Conservation (phyloP, 2,888 invertebrate species). For the Tanypteryx hageni region DNA sequence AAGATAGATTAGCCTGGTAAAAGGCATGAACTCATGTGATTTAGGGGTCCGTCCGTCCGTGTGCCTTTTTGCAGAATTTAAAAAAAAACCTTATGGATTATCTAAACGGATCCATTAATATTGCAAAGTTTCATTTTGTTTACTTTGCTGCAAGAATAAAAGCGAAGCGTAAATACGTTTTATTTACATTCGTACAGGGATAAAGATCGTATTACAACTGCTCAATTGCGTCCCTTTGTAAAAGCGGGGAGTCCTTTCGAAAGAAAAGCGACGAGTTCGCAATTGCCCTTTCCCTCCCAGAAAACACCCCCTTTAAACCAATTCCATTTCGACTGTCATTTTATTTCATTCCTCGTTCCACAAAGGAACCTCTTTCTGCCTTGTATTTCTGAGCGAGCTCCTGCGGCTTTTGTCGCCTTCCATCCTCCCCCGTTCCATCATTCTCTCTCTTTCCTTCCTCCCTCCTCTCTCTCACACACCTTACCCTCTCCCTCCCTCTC, state of each 20-base stretch:
- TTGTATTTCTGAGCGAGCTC: conserved; percentile 11
- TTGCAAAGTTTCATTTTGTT: too few species aligned
- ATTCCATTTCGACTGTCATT: conserved; percentile 24
- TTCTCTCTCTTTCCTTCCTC: background rate
- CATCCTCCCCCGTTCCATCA: background rate
- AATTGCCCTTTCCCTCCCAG: background rate
- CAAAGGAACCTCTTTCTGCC: conserved; percentile 29
- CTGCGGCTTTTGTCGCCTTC: conserved; percentile 18
- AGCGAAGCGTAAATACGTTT: too few species aligned
- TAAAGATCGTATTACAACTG: too few species aligned
- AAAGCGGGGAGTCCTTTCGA: background rate
- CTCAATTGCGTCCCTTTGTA: background rate
- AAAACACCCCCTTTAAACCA: background rate
- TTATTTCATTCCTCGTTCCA: background rate
- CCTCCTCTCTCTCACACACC: too few species aligned
- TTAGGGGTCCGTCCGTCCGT: too few species aligned
- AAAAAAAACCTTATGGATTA: too few species aligned
- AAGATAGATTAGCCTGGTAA: too few species aligned
- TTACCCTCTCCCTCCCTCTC: background rate
- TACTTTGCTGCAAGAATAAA: too few species aligned
- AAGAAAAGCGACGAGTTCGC: conserved; percentile 4
- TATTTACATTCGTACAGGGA: too few species aligned
- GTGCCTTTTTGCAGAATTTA: too few species aligned
- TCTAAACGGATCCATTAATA: too few species aligned
- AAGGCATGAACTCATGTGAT: too few species aligned